phyloP scores from a whole-genome alignment of 64 coral and sea anemone species.

The Actinia equina region DNA sequence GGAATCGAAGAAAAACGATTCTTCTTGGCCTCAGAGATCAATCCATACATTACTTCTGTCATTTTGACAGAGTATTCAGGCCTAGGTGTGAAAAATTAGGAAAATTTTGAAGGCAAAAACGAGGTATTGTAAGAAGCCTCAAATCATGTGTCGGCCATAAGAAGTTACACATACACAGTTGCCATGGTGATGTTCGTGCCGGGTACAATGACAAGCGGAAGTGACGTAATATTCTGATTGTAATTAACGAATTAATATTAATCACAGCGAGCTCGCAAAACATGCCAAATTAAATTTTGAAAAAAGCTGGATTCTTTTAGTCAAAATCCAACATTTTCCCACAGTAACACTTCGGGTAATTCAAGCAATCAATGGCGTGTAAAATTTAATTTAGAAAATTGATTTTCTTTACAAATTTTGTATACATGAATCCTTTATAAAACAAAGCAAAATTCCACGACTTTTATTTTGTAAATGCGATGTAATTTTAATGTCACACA shows the following conservation, averaged over 20 bases:
- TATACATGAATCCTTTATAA: no score
- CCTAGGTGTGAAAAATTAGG: background rate
- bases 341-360: no score
- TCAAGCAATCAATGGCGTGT: no score
- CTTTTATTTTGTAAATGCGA: no score
- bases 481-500: no score
- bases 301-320: no score
- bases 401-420: no score
- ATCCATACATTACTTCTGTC: slow-evolving; percentile 86
- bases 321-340: no score
- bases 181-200: background rate
- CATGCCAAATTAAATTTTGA: no score
- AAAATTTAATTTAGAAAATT: no score
- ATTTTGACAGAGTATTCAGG: slow-evolving; percentile 57
- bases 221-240: background rate
- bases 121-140: background rate
- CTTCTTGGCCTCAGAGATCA: slow-evolving; percentile 83
- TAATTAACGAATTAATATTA: background rate
- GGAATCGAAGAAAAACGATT: slow-evolving; percentile 96
- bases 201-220: background rate
- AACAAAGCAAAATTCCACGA: no score
- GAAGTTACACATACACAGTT: slow-evolving; percentile 17
- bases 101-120: slow-evolving; percentile 2
- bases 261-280: no score
- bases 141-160: slow-evolving; percentile 20